Base-by-base conservation (phyloP, 2,113 vertebrate genomes). In the Chaenocephalus aceratus region DNA sequence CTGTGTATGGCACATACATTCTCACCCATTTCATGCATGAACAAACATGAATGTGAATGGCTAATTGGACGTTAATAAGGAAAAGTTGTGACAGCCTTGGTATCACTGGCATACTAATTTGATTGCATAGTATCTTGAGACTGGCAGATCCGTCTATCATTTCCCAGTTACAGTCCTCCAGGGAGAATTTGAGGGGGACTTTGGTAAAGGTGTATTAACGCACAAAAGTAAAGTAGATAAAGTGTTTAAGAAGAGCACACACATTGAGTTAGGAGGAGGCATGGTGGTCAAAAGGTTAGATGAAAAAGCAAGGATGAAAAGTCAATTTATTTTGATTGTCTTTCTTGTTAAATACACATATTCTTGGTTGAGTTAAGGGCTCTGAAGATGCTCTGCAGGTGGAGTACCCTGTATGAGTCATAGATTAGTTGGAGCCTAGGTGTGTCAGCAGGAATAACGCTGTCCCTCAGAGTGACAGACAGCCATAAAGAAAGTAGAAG, bases 61-160 rank as follows among this genome's bases (percentile, higher is more conserved):
- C 16, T 67, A 75, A 82, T 78, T 82, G 36, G n/a, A 86, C 72
- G 70, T 26, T 79, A 84, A 85, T 84, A 63, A 68, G 45, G 52
- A 78, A 34, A 23, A 13, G 51, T 21, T 79, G 54, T 58, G 73
- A 72, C 76, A 86, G 68, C 41, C 56, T 63, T 30, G 70, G 61
- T 58, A 71, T 70, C 75, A 48, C 54, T 58, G 59, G 70, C 73
- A 66, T 76, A 57, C 59, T 45, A 72, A 69, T 77, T 21, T 44
- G 16, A 44, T 54, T 1, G 58, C 9, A 4, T 52, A 5, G 14
- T 21, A 73, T 44, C 34, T 54, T 3, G 5, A 63, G 18, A 83
- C 56, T 44, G 65, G 45, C n/a, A 30, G 62, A 85, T 64, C 63
- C 70, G 79, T 78, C 82, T 44, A 72, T 82, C 75, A 79, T 69